Evolutionary conservation across 2,113 vertebrate species (phyloP).

Genomic region (Micronisus gabar): DNA sequence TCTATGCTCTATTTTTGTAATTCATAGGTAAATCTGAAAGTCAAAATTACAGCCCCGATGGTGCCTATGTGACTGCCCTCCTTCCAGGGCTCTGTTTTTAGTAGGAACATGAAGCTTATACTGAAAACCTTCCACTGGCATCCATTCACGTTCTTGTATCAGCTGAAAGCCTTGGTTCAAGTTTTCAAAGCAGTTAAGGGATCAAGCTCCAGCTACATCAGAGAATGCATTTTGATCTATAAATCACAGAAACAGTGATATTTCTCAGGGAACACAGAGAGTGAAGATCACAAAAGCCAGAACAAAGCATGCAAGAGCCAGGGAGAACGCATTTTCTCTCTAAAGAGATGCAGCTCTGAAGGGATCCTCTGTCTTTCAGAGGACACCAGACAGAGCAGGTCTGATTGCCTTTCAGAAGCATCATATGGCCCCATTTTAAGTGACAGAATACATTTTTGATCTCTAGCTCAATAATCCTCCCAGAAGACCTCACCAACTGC

Average conservation of each 20-base stretch:
- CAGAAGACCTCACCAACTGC: background rate
- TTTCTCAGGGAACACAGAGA: slow-evolving; percentile 21
- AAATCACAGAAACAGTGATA: slow-evolving; percentile 41
- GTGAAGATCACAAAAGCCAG: slow-evolving; percentile 54
- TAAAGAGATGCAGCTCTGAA: background rate
- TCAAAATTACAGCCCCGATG: background rate
- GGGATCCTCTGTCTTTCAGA: background rate
- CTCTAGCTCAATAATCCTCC: background rate
- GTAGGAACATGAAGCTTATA: background rate
- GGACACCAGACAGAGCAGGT: background rate
- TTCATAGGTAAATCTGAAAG: background rate
- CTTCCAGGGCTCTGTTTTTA: background rate
- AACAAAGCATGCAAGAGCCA: slow-evolving; percentile 38
- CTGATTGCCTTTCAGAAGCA: slow-evolving; percentile 19
- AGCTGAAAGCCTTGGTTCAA: background rate
- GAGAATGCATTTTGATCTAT: slow-evolving; percentile 47
- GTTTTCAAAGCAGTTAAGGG: slow-evolving; percentile 33
- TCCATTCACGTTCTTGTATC: background rate
- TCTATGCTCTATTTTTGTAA: background rate
- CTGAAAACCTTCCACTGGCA: background rate
- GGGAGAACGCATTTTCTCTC: background rate
- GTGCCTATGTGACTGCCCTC: background rate
- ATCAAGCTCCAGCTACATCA: slow-evolving; percentile 27
- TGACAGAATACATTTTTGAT: background rate
- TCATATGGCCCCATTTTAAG: background rate